Percentiles rank a stretch among this genome's conserved stretches.
phyloP scores from a whole-genome alignment of 2,797 vertebrate species.

The Lerista edwardsae region DNA sequence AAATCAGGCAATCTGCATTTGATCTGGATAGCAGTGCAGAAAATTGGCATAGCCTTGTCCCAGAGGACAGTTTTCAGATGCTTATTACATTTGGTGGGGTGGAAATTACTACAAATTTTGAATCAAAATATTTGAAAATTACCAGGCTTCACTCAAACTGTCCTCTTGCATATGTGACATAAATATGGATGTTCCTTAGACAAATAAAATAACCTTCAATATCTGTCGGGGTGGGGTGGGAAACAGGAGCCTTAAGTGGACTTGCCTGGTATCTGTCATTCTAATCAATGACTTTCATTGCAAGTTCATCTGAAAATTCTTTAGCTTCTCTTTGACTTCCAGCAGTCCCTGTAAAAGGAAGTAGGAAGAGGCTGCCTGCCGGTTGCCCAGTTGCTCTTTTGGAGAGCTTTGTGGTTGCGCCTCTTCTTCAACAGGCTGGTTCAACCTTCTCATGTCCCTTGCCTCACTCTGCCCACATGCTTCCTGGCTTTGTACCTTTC shows the following conservation, averaged over 20 bases:
- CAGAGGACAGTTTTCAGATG: conserved; percentile 8
- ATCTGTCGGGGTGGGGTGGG: background rate
- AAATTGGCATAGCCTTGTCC: conserved; percentile 5
- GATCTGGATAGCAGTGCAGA: background rate
- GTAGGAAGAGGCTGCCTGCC: background rate
- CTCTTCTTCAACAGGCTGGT: too few species aligned
- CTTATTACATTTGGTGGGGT: background rate
- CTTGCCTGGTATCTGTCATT: background rate
- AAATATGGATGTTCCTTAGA: rapidly evolving
- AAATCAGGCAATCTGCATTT: conserved; percentile 17
- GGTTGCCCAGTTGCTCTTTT: background rate
- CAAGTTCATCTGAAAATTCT: background rate
- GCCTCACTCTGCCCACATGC: background rate
- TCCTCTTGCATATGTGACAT: background rate
- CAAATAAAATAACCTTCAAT: background rate
- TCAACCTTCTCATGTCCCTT: background rate
- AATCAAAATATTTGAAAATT: background rate
- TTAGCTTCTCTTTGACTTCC: background rate
- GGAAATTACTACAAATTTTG: background rate
- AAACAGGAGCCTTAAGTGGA: background rate
- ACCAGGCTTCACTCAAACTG: background rate
- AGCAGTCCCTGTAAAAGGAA: background rate
- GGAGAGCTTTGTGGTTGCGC: background rate
- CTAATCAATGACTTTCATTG: background rate
- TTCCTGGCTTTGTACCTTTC: background rate